Conservation (phyloP, 2,888 invertebrate species). For the Synergus japonicus region DNA sequence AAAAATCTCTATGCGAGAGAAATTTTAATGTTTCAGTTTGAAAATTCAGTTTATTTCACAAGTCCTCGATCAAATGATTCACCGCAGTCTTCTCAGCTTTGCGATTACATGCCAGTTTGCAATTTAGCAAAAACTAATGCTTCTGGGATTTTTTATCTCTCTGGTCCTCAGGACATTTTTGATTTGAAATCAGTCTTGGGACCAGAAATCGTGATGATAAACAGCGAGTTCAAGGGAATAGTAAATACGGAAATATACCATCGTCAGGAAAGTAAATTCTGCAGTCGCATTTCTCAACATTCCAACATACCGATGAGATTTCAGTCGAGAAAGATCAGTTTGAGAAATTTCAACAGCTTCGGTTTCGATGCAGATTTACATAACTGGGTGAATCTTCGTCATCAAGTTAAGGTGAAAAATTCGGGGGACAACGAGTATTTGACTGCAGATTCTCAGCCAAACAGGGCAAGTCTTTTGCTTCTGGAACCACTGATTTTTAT, state of each 20-base stretch:
- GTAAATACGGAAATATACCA: slow-evolving; percentile 64
- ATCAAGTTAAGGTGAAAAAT: slow-evolving; percentile 6
- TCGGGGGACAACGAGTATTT: slow-evolving; percentile 30
- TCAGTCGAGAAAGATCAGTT: neutral
- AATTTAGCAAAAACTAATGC: slow-evolving; percentile 63
- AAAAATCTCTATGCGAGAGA: slow-evolving; percentile 63
- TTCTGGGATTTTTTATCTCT: slow-evolving; percentile 63
- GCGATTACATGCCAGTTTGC: slow-evolving; percentile 68
- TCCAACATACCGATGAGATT: slow-evolving; percentile 61
- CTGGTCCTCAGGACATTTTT: slow-evolving; percentile 54
- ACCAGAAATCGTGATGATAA: slow-evolving; percentile 60
- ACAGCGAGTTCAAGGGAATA: slow-evolving; percentile 41
- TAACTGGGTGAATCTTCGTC: neutral
- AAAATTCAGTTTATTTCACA: slow-evolving; percentile 61
- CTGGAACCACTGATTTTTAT: slow-evolving; percentile 79
- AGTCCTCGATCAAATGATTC: slow-evolving; percentile 2
- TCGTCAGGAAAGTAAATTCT: slow-evolving; percentile 57
- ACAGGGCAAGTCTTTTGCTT: slow-evolving; percentile 75
- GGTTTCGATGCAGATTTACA: neutral
- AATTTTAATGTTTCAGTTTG: slow-evolving; percentile 60
- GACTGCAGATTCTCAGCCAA: slow-evolving; percentile 59
- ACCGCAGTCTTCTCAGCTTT: slow-evolving; percentile 39
- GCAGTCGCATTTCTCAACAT: slow-evolving; percentile 64
- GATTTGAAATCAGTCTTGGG: slow-evolving; percentile 59
- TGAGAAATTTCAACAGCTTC: neutral